Conservation (phyloP, 2,797 vertebrate genomes). For the Typhlichthys eigenmanni region DNA sequence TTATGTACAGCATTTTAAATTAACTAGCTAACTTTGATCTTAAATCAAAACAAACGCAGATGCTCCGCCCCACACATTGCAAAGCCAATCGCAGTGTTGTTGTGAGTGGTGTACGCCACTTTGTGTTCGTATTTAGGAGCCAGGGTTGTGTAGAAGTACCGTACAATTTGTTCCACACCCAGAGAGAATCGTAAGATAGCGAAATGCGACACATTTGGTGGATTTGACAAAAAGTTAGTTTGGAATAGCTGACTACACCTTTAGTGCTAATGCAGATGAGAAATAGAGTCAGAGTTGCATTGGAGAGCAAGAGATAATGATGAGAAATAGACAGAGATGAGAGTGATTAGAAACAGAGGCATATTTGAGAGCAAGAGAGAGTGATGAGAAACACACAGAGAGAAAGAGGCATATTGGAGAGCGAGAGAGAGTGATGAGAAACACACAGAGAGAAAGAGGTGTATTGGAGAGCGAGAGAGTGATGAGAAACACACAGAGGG, state of each 20-base stretch:
- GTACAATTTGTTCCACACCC: no score
- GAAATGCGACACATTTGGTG: no score
- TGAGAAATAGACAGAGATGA: not conserved
- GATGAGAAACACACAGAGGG: not conserved
- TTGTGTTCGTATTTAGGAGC: no score
- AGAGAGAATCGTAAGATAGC: no score
- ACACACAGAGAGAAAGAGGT: not conserved
- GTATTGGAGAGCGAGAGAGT: slow-evolving; percentile 9
- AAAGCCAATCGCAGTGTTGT: no score
- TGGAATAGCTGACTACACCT: no score
- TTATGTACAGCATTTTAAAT: not conserved
- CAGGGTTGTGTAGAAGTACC: no score
- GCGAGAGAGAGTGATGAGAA: not conserved
- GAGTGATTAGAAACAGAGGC: not conserved
- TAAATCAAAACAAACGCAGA: not conserved
- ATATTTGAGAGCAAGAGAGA: not conserved
- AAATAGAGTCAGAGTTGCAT: not conserved
- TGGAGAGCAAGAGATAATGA: not conserved
- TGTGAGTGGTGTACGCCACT: no score
- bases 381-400: not conserved
- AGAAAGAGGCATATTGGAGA: slow-evolving; percentile 2
- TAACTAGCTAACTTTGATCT: not conserved
- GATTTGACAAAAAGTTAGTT: no score
- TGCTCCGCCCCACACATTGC: no score
- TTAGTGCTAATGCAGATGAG: no score